Evolutionary conservation across 2,113 vertebrate genomes (phyloP).

Genomic region (Mirounga angustirostris): DNA sequence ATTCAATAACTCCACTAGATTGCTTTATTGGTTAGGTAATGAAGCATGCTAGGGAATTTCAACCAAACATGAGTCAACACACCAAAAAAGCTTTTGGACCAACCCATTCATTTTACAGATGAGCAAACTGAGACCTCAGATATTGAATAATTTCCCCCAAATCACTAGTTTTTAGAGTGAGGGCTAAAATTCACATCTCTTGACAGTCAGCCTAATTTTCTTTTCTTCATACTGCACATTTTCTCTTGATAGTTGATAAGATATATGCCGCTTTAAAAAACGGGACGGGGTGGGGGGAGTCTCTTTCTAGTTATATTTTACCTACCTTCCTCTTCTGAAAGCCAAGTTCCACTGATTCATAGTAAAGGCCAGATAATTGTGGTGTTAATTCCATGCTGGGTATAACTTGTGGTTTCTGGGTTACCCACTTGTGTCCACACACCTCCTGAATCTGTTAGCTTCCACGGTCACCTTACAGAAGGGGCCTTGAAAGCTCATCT

Average conservation of each 20-base stretch:
- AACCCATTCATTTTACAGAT: conserved; percentile 54
- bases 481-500: too few relatives aligned
- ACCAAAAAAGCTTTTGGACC: background rate
- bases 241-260: background rate
- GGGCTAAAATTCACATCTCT: background rate
- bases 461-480: background rate
- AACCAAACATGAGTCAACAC: too few relatives aligned
- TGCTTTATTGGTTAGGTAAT: too few relatives aligned
- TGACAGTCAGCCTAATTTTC: background rate
- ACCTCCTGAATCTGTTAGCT: background rate
- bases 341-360: background rate
- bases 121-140: conserved; percentile 63
- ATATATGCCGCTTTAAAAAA: background rate
- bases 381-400: background rate
- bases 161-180: background rate
- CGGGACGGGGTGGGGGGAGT: background rate
- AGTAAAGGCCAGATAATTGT: background rate
- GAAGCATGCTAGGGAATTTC: too few relatives aligned
- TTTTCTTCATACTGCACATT: background rate
- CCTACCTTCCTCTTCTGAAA: background rate
- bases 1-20: too few relatives aligned
- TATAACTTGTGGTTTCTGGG: background rate
- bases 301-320: background rate
- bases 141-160: background rate
- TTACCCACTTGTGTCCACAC: too few relatives aligned